These are phyloP conservation scores for Rhegmatorhina hoffmannsi DNA, from an alignment of 2,113 vertebrate genomes.

Conservation along the genomic window DNA sequence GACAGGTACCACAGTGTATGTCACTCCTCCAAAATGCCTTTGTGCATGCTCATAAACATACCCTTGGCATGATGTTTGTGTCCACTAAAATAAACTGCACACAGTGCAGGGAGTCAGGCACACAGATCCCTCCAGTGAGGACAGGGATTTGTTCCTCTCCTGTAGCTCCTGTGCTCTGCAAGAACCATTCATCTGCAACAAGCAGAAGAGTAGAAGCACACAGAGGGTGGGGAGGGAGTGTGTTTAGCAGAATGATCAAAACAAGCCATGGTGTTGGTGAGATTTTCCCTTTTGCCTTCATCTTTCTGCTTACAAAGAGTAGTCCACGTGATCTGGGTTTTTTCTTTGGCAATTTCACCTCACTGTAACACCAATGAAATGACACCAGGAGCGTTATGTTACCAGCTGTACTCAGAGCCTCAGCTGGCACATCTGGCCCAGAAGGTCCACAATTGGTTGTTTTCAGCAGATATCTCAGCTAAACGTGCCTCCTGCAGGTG, in stretches of 20 bases:
- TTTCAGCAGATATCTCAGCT: constrained; percentile 16
- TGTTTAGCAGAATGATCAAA: neutral
- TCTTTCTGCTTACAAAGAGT: neutral
- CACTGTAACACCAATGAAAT: neutral
- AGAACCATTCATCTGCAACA: neutral
- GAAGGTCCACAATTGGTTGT: neutral
- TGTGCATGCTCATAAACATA: neutral
- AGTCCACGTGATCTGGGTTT: neutral
- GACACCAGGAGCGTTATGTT: neutral
- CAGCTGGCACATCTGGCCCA: neutral
- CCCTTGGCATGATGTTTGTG: neutral
- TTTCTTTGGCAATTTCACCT: constrained; percentile 13
- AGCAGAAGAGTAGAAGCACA: neutral
- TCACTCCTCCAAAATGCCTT: neutral
- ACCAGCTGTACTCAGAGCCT: neutral
- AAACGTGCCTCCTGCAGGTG: neutral
- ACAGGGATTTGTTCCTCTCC: neutral
- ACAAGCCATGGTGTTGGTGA: neutral
- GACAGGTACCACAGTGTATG: neutral
- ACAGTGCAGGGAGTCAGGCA: neutral
- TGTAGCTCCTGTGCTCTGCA: neutral
- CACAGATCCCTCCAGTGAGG: neutral
- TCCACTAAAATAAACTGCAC: constrained; percentile 27
- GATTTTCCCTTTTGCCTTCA: neutral
- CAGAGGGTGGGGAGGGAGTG: neutral